These are phyloP conservation scores for Melanotaenia nigrans DNA, from an alignment of 2,797 vertebrate species.

Conservation along the genomic window DNA sequence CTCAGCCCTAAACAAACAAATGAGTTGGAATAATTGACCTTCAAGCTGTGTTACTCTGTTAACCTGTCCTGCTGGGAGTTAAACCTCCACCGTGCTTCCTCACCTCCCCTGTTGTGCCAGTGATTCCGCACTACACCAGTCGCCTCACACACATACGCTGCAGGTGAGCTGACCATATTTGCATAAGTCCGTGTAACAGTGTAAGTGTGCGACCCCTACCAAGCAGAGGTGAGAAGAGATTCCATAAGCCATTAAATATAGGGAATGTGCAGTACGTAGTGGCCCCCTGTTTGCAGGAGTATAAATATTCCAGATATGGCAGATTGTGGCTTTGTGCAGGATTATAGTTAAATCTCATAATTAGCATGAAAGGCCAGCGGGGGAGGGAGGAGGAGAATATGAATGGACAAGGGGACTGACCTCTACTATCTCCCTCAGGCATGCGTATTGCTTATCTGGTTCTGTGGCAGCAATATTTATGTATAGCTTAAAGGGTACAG, in stretches of 20 bases:
- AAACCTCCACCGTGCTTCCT: conserved; percentile 64
- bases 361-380: conserved; percentile 80
- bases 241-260: conserved; percentile 54
- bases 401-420: conserved; percentile 78
- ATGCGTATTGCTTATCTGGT: conserved; percentile 75
- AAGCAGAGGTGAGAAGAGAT: conserved; percentile 61
- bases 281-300: conserved; percentile 48
- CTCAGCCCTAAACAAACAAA: conserved; percentile 72
- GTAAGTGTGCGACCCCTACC: conserved; percentile 62
- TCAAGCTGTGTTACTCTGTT: conserved; percentile 72
- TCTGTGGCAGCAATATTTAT: conserved; percentile 75
- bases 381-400: conserved; percentile 63
- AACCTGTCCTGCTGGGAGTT: conserved; percentile 77
- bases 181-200: conserved; percentile 71
- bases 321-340: conserved; percentile 72
- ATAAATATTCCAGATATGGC: conserved; percentile 63
- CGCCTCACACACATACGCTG: conserved; percentile 39
- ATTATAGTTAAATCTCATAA: conserved; percentile 83
- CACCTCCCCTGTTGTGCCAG: neutral
- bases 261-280: conserved; percentile 52
- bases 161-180: conserved; percentile 70
- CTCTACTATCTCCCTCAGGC: conserved; percentile 68
- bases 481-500: conserved; percentile 68
- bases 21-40: conserved; percentile 73
- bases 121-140: conserved; percentile 13